Percentiles rank a stretch among this genome's conserved stretches.
Conservation (phyloP, 1,140 invertebrate species). For the Orussus abietinus region DNA sequence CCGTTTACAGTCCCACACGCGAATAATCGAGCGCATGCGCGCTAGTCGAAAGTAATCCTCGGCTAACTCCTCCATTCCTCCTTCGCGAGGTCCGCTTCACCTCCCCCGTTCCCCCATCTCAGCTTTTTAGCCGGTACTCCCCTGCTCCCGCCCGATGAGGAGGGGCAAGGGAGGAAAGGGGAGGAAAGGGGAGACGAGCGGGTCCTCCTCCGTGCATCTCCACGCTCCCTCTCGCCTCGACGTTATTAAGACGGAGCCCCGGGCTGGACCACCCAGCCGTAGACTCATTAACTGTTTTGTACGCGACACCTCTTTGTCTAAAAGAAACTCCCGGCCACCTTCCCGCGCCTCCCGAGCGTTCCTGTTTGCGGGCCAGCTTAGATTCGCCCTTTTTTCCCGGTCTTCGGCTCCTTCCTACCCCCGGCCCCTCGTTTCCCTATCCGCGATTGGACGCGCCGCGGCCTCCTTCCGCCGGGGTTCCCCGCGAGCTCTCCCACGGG, state of each 20-base stretch:
- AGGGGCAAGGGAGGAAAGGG: conserved; percentile 11
- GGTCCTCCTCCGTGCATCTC: conserved; percentile 19
- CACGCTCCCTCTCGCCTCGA: conserved; percentile 37
- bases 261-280: conserved; percentile 49
- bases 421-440: not conserved
- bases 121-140: conserved; percentile 1
- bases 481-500: no score
- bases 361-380: not conserved
- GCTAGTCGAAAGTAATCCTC: no score
- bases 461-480: no score
- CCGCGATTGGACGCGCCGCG: not conserved
- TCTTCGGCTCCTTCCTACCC: conserved; percentile 5
- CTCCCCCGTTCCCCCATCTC: no score
- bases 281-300: conserved; percentile 51
- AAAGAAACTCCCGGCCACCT: conserved; percentile 27
- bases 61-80: no score
- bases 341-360: conserved; percentile 6
- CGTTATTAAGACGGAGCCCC: conserved; percentile 48
- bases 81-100: no score
- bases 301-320: conserved; percentile 48
- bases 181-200: conserved; percentile 16
- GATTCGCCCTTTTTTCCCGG: conserved; percentile 9
- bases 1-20: no score
- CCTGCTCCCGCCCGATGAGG: no score
- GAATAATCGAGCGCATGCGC: no score